A percentile compares a stretch with the other conserved stretches of the same genome.
Conservation (phyloP, 2,113 vertebrate species). For the Ictalurus punctatus region DNA sequence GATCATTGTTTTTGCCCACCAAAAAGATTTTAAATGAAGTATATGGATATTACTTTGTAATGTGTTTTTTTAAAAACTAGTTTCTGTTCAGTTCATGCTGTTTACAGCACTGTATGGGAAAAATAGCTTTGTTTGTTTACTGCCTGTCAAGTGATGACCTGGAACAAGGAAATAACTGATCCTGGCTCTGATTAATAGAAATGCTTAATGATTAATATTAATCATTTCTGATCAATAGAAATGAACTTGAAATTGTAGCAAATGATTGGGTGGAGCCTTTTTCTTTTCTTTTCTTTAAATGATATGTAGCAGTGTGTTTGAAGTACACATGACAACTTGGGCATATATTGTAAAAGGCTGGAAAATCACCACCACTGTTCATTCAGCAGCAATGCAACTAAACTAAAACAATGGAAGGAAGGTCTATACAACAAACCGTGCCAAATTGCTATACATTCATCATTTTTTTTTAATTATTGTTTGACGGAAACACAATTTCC, state of each 20-base stretch:
- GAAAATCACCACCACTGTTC: not conserved
- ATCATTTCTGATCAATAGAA: too few relatives aligned
- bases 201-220: too few relatives aligned
- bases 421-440: not conserved
- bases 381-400: not conserved
- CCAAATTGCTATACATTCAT: not conserved
- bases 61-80: not conserved
- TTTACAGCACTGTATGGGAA: not conserved
- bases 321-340: not conserved
- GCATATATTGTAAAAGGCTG: not conserved
- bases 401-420: not conserved
- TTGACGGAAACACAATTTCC: not conserved
- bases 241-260: too few relatives aligned
- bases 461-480: too few relatives aligned
- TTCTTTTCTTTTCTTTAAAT: not conserved
- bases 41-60: not conserved
- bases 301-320: not conserved
- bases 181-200: not conserved
- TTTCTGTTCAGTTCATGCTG: not conserved
- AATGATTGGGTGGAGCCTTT: not conserved
- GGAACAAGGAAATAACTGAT: not conserved
- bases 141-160: not conserved
- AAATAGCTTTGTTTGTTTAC: constrained; percentile 25
- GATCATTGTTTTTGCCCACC: constrained; percentile 12
- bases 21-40: constrained; percentile 34